These are phyloP conservation scores for Cyprinella venusta DNA, from an alignment of 2,797 vertebrate genomes.

Conservation along the genomic window DNA sequence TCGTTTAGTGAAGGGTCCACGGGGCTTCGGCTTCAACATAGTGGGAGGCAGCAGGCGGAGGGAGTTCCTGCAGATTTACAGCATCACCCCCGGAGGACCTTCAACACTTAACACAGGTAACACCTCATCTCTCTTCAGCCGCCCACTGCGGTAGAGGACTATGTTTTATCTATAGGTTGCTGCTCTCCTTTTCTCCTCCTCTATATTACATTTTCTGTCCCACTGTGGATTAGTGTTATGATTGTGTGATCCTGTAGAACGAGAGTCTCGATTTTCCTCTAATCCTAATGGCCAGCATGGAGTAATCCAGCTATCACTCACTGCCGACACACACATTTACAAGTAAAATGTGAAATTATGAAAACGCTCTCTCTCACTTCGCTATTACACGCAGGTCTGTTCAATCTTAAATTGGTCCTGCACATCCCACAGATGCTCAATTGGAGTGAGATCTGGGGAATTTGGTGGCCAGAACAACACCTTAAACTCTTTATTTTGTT, in stretches of 20 bases:
- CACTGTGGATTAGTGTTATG: constrained; percentile 50
- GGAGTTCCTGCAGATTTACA: constrained; percentile 83
- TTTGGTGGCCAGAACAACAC: background rate
- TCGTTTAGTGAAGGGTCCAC: constrained; percentile 76
- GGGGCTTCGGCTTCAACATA: constrained; percentile 82
- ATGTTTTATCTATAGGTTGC: background rate
- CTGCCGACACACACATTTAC: background rate
- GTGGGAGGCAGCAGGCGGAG: constrained; percentile 77
- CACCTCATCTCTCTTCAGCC: background rate
- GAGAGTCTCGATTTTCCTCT: constrained; percentile 47
- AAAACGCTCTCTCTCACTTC: background rate
- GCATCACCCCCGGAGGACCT: constrained; percentile 77
- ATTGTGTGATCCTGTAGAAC: constrained; percentile 49
- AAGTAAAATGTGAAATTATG: constrained; percentile 17
- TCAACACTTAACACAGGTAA: constrained; percentile 69
- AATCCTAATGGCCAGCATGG: constrained; percentile 56
- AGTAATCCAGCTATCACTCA: constrained; percentile 50
- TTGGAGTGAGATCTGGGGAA: background rate
- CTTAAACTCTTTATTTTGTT: background rate
- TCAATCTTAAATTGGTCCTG: background rate
- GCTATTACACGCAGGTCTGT: background rate
- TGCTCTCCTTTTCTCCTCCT: background rate
- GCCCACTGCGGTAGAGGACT: background rate
- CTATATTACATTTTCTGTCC: constrained; percentile 10
- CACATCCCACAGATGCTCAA: background rate